Evolutionary conservation across 2,888 invertebrate genomes (phyloP), one percentile per base, ranked within the genome.

Genomic region (Formica aserva): DNA sequence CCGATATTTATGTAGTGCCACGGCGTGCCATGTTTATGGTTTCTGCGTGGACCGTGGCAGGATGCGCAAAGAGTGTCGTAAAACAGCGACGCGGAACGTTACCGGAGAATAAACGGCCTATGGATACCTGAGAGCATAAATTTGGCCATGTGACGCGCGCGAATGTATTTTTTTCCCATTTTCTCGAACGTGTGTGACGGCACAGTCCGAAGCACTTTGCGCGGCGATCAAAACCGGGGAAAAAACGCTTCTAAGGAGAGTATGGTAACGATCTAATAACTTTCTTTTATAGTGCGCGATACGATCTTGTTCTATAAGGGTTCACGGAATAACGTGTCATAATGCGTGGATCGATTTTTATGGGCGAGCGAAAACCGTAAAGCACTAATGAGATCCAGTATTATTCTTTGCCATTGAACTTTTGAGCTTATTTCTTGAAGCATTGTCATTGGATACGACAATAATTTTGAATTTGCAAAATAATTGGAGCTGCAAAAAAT

Each of bases 1-100:
- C 86, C 86, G 91, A 92, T 93, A 93, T 93, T 93, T 93, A 92
- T 93, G 91, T 88, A 92, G 91, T 92, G 89, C 88, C 90, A 86
- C 90, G 89, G 90, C 88, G 85, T 86, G 88, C 88, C 89, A 90
- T 92, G 92, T 93, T 93, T 93, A 93, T 92, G 91, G 92, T 92
- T 91, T 91, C 91, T 90, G 76, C 88, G 82, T 81, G 86, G 85
- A 83, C 85, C 88, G 82, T 84, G 72, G 88, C 88, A 89, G 89
- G 90, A 92, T 91, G 91, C 92, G 91, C 92, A 91, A 92, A 92
- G 92, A 91, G 90, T 88, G 85, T 91, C 92, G 90, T 92, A 92
- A 92, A 93, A 93, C 88, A 89, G 90, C 88, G 83, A 88, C 83
- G 88, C 84, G 85, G 88, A 85, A 89, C 89, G 89, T 91, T 89